Base-by-base conservation (phyloP, 2,113 vertebrate genomes). In the Montifringilla adamsi region DNA sequence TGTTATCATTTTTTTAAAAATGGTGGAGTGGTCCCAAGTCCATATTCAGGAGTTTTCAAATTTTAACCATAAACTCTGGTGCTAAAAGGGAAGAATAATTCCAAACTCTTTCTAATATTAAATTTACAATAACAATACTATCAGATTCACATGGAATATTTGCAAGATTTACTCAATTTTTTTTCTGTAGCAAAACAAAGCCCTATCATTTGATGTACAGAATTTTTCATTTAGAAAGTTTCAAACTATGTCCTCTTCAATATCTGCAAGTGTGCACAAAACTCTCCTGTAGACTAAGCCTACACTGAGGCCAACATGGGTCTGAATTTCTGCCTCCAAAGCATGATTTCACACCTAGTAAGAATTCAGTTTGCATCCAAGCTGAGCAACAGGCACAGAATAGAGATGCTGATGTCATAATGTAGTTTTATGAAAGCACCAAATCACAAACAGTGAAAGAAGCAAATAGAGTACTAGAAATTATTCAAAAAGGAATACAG, bases 101-200 rank as follows among this genome's bases (percentile, higher is more conserved):
- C 31, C 31, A 44, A 67, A 47, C 1, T 60, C 16, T n/a, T 58
- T 31, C n/a, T 60, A 60, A 41, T 53, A 50, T 11, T 27, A 22
- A 15, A 8, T 7, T 72, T 47, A 60, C 12, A 41, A 21, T 35
- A 26, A 37, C 31, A 58, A 27, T 37, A 21, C 8, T 55, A 52
- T 4, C 24, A 60, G 16, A 24, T 4, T 67, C 5, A 5, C 26
- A 35, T 0, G 9, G 4, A 4, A 2, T 43, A 39, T 44, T 83
- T 64, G 8, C 23, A 80, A 76, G 15, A 66, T 8, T 55, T 58
- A 37, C 9, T 35, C 13, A 47, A 37, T n/a, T 21, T 59, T n/a
- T 33, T 52, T 92, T 24, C 12, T 33, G 23, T 21, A 70, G 6
- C 7, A 70, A 78, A 80, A 67, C 23, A 78, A 67, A 44, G 9